A percentile compares a stretch with the other conserved stretches of the same genome.
phyloP scores from a whole-genome alignment of 1,140 invertebrate species.

The Aphelenchoides avenae region DNA sequence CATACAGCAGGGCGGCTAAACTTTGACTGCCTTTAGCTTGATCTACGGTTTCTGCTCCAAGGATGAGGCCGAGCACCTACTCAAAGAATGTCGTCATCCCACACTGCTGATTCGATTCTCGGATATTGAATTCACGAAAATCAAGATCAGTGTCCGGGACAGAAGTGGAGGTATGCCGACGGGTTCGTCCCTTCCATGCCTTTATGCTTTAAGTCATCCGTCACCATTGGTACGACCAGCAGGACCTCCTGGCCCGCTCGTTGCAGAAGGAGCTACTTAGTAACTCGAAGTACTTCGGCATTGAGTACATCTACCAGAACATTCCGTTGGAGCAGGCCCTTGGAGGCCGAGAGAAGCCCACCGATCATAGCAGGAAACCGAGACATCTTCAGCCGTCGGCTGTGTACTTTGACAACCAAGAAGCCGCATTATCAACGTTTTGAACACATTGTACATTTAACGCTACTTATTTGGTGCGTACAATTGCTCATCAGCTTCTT shows the following conservation, averaged over 20 bases:
- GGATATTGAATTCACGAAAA: conserved; percentile 58
- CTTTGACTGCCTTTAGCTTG: conserved; percentile 18
- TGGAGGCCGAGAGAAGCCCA: conserved; percentile 40
- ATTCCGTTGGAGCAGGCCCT: conserved; percentile 51
- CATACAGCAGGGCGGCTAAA: neutral
- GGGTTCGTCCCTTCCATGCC: neutral
- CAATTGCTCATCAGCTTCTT: too few relatives aligned
- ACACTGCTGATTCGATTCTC: conserved; percentile 56
- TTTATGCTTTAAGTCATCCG: conserved; percentile 44
- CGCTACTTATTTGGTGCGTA: too few relatives aligned
- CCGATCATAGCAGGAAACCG: conserved; percentile 30
- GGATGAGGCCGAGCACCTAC: conserved; percentile 54
- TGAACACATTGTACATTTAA: too few relatives aligned
- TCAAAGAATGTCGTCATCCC: conserved; percentile 40
- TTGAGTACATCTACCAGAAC: conserved; percentile 58
- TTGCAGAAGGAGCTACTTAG: conserved; percentile 46
- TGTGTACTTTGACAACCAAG: conserved; percentile 51
- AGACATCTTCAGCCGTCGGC: conserved; percentile 44
- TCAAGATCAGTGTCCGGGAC: conserved; percentile 58
- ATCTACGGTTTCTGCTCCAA: conserved; percentile 57
- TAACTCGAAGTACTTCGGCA: conserved; percentile 53
- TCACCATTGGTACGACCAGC: conserved; percentile 58
- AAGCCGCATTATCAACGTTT: conserved; percentile 20
- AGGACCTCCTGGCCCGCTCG: conserved; percentile 42
- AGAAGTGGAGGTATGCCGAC: conserved; percentile 42